phyloP scores from a whole-genome alignment of 2,113 vertebrate genomes.

The Alligator mississippiensis region DNA sequence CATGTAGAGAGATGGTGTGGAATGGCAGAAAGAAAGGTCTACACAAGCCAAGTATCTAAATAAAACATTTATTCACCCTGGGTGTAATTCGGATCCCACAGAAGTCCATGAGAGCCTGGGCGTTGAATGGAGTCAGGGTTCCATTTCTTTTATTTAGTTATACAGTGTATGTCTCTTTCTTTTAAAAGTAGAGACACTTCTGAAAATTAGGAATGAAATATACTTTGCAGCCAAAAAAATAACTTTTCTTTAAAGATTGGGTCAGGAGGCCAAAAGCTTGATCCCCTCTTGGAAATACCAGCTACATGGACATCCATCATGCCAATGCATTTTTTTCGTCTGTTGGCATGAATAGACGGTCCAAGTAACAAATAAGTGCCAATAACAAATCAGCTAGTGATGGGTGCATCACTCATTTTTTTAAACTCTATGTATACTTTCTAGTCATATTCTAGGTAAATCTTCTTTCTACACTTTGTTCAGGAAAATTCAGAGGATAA shows the following conservation, averaged over 20 bases:
- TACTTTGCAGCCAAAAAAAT: background rate
- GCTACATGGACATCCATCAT: background rate
- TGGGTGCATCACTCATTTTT: background rate
- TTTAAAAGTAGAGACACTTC: background rate
- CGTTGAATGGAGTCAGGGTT: background rate
- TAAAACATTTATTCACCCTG: conserved; percentile 3
- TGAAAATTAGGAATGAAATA: conserved; percentile 27
- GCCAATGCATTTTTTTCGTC: background rate
- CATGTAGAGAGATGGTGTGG: background rate
- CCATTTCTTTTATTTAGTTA: conserved; percentile 18
- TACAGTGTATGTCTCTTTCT: background rate
- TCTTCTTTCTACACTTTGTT: background rate
- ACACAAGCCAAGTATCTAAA: background rate
- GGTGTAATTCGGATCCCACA: background rate
- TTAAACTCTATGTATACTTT: background rate
- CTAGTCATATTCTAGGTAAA: background rate
- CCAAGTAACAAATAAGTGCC: background rate
- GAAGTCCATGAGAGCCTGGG: background rate
- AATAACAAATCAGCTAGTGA: background rate
- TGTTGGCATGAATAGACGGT: background rate
- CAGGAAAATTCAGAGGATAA: background rate
- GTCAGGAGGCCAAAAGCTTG: background rate
- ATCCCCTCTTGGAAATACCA: background rate
- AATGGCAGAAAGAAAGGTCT: conserved; percentile 19
- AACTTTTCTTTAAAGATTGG: background rate